phyloP scores from a whole-genome alignment of 2,113 vertebrate species.

The Pica pica region DNA sequence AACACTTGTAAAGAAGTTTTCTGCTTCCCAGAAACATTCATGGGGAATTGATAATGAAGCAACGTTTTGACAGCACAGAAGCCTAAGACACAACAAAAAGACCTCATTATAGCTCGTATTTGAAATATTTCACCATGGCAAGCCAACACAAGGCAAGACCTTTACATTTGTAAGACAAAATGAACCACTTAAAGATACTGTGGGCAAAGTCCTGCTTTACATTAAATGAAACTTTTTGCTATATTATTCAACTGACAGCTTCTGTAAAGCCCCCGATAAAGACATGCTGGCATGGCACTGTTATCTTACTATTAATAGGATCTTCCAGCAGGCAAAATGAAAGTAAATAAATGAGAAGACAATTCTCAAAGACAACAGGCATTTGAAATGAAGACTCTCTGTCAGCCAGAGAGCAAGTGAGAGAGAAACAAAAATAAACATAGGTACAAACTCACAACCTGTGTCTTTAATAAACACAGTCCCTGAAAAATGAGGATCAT shows the following conservation, averaged over 20 bases:
- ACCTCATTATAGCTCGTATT: background rate
- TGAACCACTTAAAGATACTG: background rate
- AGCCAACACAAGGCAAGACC: background rate
- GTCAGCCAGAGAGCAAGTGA: background rate
- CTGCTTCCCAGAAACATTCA: background rate
- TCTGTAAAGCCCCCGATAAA: background rate
- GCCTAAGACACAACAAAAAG: background rate
- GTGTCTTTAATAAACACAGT: background rate
- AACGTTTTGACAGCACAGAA: background rate
- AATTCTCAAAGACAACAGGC: background rate
- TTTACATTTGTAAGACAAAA: background rate
- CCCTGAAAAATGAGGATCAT: background rate
- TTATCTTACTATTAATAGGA: background rate
- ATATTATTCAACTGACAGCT: constrained; percentile 1
- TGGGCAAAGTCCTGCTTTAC: background rate
- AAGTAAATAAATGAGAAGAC: background rate
- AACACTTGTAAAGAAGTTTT: background rate
- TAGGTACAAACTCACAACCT: background rate
- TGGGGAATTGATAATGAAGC: background rate
- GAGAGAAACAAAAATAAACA: background rate
- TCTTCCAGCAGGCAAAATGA: background rate
- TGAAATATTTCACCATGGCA: background rate
- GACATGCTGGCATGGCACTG: background rate
- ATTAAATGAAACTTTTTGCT: background rate
- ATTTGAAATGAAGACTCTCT: background rate